Percentiles rank a stretch among this genome's conserved stretches.
phyloP scores from a whole-genome alignment of 2,797 vertebrate species.

The Melanogrammus aeglefinus region DNA sequence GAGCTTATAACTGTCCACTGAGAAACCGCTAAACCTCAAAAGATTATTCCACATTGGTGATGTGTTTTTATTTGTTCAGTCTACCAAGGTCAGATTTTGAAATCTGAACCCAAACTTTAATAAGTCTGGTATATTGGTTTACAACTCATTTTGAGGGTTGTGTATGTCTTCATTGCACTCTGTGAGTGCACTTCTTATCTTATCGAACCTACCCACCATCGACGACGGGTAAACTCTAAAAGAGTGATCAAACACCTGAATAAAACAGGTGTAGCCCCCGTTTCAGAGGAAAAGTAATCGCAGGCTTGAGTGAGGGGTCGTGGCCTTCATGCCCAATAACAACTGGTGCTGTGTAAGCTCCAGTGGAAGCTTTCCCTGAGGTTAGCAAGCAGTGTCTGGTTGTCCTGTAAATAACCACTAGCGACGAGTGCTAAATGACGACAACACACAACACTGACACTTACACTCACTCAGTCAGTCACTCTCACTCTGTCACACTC shows the following conservation, averaged over 20 bases:
- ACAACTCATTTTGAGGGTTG: neutral
- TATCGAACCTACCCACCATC: neutral
- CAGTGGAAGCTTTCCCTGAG: neutral
- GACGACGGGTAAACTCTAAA: neutral
- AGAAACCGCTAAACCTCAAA: constrained; percentile 34
- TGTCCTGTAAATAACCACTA: neutral
- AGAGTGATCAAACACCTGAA: neutral
- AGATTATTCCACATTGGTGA: constrained; percentile 25
- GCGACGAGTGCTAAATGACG: neutral
- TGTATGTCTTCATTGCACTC: neutral
- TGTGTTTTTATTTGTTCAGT: constrained; percentile 18
- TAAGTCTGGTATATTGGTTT: neutral
- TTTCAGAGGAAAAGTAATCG: neutral
- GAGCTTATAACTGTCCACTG: constrained; percentile 5
- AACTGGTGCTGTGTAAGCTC: neutral
- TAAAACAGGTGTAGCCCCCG: neutral
- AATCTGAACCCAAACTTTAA: constrained; percentile 15
- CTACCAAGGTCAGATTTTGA: constrained; percentile 29
- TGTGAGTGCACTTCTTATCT: neutral
- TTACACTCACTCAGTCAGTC: neutral
- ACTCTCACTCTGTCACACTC: too few relatives aligned
- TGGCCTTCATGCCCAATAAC: neutral
- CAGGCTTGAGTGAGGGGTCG: neutral
- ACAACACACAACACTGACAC: neutral
- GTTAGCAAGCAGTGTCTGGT: neutral